Conservation (phyloP, 2,797 vertebrate genomes). For the Gymnocypris eckloni region DNA sequence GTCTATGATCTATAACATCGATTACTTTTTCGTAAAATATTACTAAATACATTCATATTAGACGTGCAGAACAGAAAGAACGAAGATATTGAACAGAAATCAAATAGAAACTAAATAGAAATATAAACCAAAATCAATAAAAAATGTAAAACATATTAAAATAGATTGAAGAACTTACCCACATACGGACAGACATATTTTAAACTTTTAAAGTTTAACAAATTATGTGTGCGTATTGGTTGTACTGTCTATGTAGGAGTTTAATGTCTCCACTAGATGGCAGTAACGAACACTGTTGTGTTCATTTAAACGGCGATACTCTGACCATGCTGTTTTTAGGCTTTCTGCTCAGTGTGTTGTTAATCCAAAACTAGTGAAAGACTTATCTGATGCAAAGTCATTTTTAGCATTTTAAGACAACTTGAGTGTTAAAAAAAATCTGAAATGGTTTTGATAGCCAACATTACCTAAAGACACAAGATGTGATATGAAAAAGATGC, state of each 20-base stretch:
- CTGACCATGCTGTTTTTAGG: background rate
- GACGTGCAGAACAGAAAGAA: background rate
- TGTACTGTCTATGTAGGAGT: background rate
- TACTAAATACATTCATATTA: background rate
- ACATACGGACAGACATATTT: background rate
- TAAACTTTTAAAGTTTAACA: background rate
- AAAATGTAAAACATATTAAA: background rate
- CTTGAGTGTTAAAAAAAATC: background rate
- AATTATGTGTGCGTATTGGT: background rate
- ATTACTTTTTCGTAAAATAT: background rate
- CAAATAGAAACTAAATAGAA: no score
- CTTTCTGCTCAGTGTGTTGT: background rate
- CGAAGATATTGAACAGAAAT: background rate
- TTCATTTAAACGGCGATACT: background rate
- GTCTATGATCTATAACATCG: background rate
- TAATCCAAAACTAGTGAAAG: background rate
- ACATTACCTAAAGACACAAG: background rate
- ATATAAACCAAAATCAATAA: background rate
- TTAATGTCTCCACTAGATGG: slow-evolving; percentile 16
- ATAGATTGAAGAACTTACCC: background rate
- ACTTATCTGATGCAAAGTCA: background rate
- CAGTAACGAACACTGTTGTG: background rate
- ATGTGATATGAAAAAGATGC: background rate
- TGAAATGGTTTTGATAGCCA: background rate
- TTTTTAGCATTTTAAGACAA: background rate